Percentiles rank a stretch among this genome's conserved stretches.
These are phyloP conservation scores for Rhinolophus ferrumequinum DNA, from an alignment of 2,113 vertebrate genomes.

Conservation along the genomic window DNA sequence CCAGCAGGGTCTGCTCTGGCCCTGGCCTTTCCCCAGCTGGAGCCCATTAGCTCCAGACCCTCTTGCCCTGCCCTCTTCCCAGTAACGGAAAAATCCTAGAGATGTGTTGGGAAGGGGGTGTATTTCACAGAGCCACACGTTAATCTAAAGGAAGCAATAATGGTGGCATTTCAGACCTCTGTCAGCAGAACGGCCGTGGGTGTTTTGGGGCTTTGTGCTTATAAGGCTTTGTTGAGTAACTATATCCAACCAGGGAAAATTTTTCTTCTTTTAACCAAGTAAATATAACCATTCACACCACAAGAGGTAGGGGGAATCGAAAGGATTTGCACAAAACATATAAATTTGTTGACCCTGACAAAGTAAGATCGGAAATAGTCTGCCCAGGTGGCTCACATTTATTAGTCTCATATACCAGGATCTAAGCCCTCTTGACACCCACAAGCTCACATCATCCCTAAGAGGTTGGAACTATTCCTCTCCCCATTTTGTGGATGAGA, in stretches of 20 bases:
- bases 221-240: not conserved
- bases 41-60: not conserved
- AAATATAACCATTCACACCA: conserved; percentile 5
- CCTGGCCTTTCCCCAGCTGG: not conserved
- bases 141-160: not conserved
- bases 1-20: not conserved
- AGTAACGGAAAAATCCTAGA: not conserved
- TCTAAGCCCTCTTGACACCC: not conserved
- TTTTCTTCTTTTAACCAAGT: not conserved
- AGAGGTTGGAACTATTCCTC: not conserved
- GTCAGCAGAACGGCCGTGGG: not conserved
- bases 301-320: not conserved
- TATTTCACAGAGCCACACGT: not conserved
- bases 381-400: not conserved
- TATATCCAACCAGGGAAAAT: not conserved
- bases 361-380: not conserved
- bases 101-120: not conserved
- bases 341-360: not conserved
- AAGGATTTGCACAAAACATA: conserved; percentile 2
- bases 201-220: not conserved
- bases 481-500: not conserved
- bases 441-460: not conserved
- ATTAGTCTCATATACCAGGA: not conserved
- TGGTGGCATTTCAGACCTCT: not conserved
- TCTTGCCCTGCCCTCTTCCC: not conserved